Evolutionary conservation across 1,140 invertebrate genomes (phyloP).

Genomic region (Zaprionus camerounensis): DNA sequence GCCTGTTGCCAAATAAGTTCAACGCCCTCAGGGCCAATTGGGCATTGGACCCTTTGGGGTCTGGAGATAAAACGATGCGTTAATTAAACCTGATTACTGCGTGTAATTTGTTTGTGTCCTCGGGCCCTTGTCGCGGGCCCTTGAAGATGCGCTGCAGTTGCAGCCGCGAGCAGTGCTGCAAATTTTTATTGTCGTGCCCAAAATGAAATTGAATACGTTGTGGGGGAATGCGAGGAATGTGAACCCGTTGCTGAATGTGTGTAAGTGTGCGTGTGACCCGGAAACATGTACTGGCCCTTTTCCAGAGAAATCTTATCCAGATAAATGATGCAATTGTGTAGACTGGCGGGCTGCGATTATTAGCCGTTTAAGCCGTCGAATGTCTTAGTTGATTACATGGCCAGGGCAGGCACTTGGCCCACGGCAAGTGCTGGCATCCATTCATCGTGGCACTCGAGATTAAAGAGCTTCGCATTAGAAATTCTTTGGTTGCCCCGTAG

Average conservation of each 20-base stretch:
- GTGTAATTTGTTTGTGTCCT: constrained; percentile 78
- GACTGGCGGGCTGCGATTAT: constrained; percentile 32
- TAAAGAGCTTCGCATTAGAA: constrained; percentile 28
- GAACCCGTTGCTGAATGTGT: constrained; percentile 21
- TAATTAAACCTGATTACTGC: constrained; percentile 77
- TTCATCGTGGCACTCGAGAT: constrained; percentile 1
- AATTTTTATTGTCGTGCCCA: constrained; percentile 59
- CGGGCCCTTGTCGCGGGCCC: constrained; percentile 50
- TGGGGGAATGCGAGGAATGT: constrained; percentile 33
- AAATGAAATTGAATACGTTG: constrained; percentile 53
- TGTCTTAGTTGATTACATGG: constrained; percentile 39
- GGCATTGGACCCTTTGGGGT: constrained; percentile 41
- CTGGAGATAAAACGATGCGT: constrained; percentile 70
- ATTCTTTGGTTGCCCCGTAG: constrained; percentile 39
- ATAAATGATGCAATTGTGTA: constrained; percentile 74
- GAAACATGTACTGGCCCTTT: constrained; percentile 45
- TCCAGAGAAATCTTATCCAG: constrained; percentile 66
- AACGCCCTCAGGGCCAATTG: constrained; percentile 45
- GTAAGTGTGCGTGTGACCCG: constrained; percentile 62
- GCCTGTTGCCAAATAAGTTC: constrained; percentile 72
- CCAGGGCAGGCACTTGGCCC: constrained; percentile 21
- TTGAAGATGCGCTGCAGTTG: constrained; percentile 49
- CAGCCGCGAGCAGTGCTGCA: constrained; percentile 57
- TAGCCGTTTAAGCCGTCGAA: constrained; percentile 63
- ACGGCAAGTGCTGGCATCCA: not conserved